Base-by-base conservation (phyloP, 2,888 invertebrate species). In the Druceiella hillmani region DNA sequence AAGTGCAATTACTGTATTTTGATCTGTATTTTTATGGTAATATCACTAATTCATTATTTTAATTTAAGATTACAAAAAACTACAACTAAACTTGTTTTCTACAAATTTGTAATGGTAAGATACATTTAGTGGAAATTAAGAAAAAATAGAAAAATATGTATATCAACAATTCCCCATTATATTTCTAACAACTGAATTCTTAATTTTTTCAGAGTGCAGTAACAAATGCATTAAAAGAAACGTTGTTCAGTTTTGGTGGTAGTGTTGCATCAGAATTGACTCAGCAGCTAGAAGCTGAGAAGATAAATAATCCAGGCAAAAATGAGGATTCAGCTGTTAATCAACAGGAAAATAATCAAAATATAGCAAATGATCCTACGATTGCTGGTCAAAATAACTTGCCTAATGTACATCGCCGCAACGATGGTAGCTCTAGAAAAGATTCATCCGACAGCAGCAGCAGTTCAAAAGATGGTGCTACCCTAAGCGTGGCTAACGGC, bases 181-280 rank as follows among this genome's bases (percentile, higher is more conserved):
- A n/a, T n/a, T n/a, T n/a, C n/a, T n/a, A n/a, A n/a, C n/a, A n/a
- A 35, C 15, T 34, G 6, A 26, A 28, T 13, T 17, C 11, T 17
- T 7, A 5, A 10, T 35, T 16, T 14, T 54, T 53, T 2, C 58
- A 72, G 71, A 59, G 63, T 35, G 66, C 70, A 2, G 66, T 70
- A 3, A 71, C 71, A 2, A 71, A 70, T 36, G 71, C 68, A 0
- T 52, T 72, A 0, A 61, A 64, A 0, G 71, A 71, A 46, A 70
- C 71, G 0, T 48, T 72, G 6, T 55, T 72, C 0, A 65, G 70
- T 36, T 72, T 72, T 46, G 71, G 72, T 2, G 70, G 69, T 1
- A 53, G 42, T 20, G 61, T 70, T 6, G 64, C 68, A 12, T 52
- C 56, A 0, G 64, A 64, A 12, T 55, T 71, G 5, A 36, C 53